Base-by-base conservation (phyloP, 2,113 vertebrate species). In the Nothobranchius furzeri region DNA sequence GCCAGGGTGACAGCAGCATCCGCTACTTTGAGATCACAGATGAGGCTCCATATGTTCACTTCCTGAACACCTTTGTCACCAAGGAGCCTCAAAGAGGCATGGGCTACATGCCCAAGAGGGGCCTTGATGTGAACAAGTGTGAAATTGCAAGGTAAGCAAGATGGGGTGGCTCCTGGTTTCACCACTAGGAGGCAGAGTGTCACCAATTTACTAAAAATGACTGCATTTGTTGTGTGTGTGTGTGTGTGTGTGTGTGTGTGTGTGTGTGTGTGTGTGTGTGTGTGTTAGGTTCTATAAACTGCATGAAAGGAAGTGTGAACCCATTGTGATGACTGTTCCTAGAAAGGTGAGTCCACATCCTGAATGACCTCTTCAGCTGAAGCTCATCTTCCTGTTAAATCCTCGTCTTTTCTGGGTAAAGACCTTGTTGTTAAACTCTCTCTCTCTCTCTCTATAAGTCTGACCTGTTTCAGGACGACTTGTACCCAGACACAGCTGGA, bases 61-160 rank as follows among this genome's bases (percentile, higher is more conserved):
- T 94, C 92, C 95, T 99, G 90, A 98, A 88, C 91, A 96, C 95
- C 3, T 99, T 96, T 83, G 92, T 89, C 92, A 95, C 94, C 91
- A 99, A 98, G 81, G 97, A 99, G 91, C 96, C 98, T 2, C 98
- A 99, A 91, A 90, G 97, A 63, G 98, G 98, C n/a, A 98, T 99
- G 97, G 98, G 98, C 11, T 98, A 95, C 92, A 99, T 99, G 98
- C 93, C 96, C 73, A 99, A 99, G 91, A 92, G 97, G 81, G 98
- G 97, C 51, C 94, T 99, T 0, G 97, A 98, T 1, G 97, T 99
- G 73, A 98, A 96, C 92, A 99, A 98, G 91, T 99, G 97, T 50
- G 98, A 99, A 92, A 99, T 99, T 8, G 95, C 98, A 76, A 95
- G 98, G 98, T 98, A 81, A 87, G 36, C 9, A 12, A 13, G 48